Base-by-base conservation (phyloP, 2,888 invertebrate species). In the Allacma fusca region DNA sequence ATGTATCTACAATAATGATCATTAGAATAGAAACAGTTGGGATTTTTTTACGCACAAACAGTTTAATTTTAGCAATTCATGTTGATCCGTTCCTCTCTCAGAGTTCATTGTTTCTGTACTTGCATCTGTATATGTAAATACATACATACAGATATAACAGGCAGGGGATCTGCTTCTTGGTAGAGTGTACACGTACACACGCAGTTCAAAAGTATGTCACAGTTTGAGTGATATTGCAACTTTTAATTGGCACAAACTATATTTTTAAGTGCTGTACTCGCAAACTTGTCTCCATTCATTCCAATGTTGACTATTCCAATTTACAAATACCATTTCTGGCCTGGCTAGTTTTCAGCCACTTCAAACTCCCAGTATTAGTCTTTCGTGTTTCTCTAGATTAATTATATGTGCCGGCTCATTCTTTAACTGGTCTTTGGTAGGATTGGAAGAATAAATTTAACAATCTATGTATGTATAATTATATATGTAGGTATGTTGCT, bases 51-150 rank as follows among this genome's bases (percentile, higher is more conserved):
- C 65, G n/a, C 21, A 23, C 65, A 65, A 65, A n/a, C 13, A 13
- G n/a, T 65, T 28, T 29, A 65, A 26, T 65, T 65, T 65, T 65
- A 65, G 65, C 65, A 65, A 65, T 16, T 65, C 65, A 65, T 65
- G 65, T 28, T 65, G 12, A 65, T 65, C 26, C 13, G 13, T 13
- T 65, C 12, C 26, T 19, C 1, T 28, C 26, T 28, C 13, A 9
- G 26, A 65, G 65, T 65, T 65, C 65, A 65, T 65, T 65, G 65
- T 65, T 65, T 65, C 65, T 65, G 16, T 29, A 62, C 12, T n/a
- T n/a, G n/a, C n/a, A n/a, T n/a, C n/a, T n/a, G n/a, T n/a, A n/a
- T n/a, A n/a, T n/a, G n/a, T n/a, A n/a, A 62, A 21, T 62, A 12
- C 21, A 62, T n/a, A 62, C 21, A n/a, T 12, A 62, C 23, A 12